Percentiles rank a stretch among this genome's conserved stretches.
phyloP scores from a whole-genome alignment of 2,797 vertebrate species.

The Huso huso region DNA sequence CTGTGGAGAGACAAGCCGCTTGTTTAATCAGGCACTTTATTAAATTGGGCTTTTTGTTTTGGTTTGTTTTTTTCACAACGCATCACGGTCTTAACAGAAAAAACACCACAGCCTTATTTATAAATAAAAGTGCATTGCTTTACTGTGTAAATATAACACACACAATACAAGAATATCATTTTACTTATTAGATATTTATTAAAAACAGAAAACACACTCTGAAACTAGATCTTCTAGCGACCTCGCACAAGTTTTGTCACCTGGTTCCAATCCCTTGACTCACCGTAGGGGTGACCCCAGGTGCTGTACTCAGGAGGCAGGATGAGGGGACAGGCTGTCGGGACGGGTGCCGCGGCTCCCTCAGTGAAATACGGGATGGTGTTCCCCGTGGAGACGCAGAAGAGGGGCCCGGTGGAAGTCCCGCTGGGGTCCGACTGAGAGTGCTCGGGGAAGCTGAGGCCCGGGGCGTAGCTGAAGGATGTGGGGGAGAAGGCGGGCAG shows the following conservation, averaged over 20 bases:
- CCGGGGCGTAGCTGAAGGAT: slow-evolving; percentile 58
- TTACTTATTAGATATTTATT: too few species aligned
- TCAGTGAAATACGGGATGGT: slow-evolving; percentile 89
- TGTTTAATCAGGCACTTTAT: too few species aligned
- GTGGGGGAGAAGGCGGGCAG: slow-evolving; percentile 41
- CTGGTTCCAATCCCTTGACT: slow-evolving; percentile 30
- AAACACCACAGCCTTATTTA: too few species aligned
- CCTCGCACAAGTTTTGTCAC: too few species aligned
- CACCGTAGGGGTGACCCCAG: slow-evolving; percentile 86
- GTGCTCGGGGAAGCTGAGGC: slow-evolving; percentile 52
- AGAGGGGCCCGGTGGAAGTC: slow-evolving; percentile 60
- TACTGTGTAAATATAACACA: too few species aligned
- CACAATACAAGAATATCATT: too few species aligned
- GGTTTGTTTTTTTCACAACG: too few species aligned
- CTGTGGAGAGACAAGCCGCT: slow-evolving; percentile 44
- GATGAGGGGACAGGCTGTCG: slow-evolving; percentile 77
- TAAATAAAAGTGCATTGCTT: too few species aligned
- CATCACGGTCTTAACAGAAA: too few species aligned
- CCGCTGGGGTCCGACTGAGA: slow-evolving; percentile 29
- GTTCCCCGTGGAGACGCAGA: slow-evolving; percentile 86
- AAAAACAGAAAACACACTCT: too few species aligned
- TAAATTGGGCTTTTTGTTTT: not conserved
- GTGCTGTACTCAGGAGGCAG: slow-evolving; percentile 91
- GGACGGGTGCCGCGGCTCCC: slow-evolving; percentile 67
- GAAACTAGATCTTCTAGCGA: too few species aligned